Evolutionary conservation across 1,140 invertebrate genomes (phyloP), one percentile per base, ranked within the genome.

Genomic region (Anastrepha ludens): DNA sequence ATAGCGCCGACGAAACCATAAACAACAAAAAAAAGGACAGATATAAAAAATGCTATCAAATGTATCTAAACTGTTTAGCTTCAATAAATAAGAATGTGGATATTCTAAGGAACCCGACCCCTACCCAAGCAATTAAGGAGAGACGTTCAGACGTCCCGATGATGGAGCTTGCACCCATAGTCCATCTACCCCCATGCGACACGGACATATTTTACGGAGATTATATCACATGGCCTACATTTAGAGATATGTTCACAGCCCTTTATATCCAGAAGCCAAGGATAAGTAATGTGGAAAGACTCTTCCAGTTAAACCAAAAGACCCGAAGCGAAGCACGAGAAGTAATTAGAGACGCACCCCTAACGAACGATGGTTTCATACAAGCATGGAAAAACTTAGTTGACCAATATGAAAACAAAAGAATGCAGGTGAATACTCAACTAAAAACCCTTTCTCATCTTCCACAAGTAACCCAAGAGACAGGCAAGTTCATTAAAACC

Each of bases 41-140:
- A 64, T 64, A 64, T 7, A n/a, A 64, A 64, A 20, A 64, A 64
- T 20, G 62, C n/a, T 64, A 64, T 64, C 62, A 64, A 64, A 64
- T 64, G 62, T 64, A 64, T 20, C n/a, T 64, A 6, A 20, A 6
- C 20, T 20, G 62, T 7, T 7, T 64, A 20, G 20, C 20, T 17
- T 64, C 17, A 6, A 60, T 6, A 8, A 3, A 60, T 17, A 17
- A 29, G 29, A 29, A 29, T 29, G 1, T 0, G 29, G 29, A 29
- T 1, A 29, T 29, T 29, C 29, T 29, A 29, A 29, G 1, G 29
- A 29, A 29, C 0, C 29, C 29, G 29, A 29, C 0, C 29, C 29
- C 29, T 29, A 29, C 29, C 29, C 29, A 29, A 29, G 29, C 29
- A 29, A 29, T 29, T 29, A 29, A 29, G 29, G 29, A 29, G 29